These are phyloP conservation scores for Colossoma macropomum DNA, from an alignment of 2,113 vertebrate species.

Conservation along the genomic window DNA sequence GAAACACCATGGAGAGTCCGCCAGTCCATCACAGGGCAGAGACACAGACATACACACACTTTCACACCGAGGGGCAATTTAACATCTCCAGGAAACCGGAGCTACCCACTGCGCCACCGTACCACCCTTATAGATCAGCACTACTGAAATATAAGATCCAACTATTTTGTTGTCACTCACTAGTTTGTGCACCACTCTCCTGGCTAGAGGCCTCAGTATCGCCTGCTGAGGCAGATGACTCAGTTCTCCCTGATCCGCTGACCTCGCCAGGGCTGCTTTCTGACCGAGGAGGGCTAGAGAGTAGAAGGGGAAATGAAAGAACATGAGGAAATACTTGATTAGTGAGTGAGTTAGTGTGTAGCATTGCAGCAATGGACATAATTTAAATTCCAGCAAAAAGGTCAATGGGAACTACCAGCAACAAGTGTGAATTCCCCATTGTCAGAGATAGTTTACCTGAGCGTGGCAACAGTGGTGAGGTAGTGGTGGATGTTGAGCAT, in stretches of 20 bases:
- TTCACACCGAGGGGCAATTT: too few species aligned
- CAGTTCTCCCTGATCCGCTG: slow-evolving; percentile 25
- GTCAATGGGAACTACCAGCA: not conserved
- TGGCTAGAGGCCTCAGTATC: slow-evolving; percentile 46
- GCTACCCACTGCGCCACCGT: too few species aligned
- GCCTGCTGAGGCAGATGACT: slow-evolving; percentile 54
- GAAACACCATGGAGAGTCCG: too few species aligned
- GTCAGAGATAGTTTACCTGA: slow-evolving; percentile 74
- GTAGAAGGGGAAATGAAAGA: not conserved
- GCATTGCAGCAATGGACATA: not conserved
- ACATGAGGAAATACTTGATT: slow-evolving; percentile 3
- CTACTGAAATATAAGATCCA: not conserved
- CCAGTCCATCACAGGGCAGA: too few species aligned
- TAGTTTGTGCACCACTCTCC: slow-evolving; percentile 53
- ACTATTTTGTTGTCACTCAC: slow-evolving; percentile 58
- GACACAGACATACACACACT: too few species aligned
- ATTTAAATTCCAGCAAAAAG: not conserved
- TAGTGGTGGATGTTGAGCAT: slow-evolving; percentile 98
- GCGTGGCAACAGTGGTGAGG: slow-evolving; percentile 85
- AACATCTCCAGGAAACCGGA: too few species aligned
- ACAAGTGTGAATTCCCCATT: not conserved
- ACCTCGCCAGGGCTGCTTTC: slow-evolving; percentile 56
- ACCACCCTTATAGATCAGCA: not conserved
- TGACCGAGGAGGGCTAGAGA: slow-evolving; percentile 72
- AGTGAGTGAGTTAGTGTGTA: not conserved